Base-by-base conservation (phyloP, 37 sponge, comb jelly and placozoan species). In the Ianthella basta region DNA sequence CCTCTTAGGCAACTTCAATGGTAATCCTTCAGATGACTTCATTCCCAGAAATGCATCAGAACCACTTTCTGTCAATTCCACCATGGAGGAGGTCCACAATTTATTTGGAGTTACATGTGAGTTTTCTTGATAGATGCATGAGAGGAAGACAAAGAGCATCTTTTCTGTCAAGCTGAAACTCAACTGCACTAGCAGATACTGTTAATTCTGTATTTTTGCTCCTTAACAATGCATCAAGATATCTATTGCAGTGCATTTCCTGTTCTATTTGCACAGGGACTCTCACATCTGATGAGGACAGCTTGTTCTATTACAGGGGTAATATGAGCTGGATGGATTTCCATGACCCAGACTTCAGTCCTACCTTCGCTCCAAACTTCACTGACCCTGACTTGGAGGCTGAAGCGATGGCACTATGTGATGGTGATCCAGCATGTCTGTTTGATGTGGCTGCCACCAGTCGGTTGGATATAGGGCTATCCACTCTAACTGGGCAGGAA, bases 401-500 rank as follows among this genome's bases (percentile, higher is more conserved):
- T 25, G 20, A 84, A 81, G 87, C 91, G 32, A 86, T 73, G 18
- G 56, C 27, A 13, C 16, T 87, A 16, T 91, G 91, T 84, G 74
- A 59, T 27, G 64, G 72, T 61, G 85, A 87, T 41, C 25, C 23
- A 0, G 83, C 87, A 19, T 91, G 91, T 81, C 70, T 81, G 77
- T 91, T 63, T 87, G 91, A 91, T 59, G 79, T 91, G 53, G 91
- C 91, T 13, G 77, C 87, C 27, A 87, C 87, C 20, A 80, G 84
- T 14, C 55, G 85, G 27, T 56, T 83, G n/a, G 88, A 91, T 4
- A 84, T 91, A 41, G 91, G 91, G 6, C 3, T 72, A 59, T 34
- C 87, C 13, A 91, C 91, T 32, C 24, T 84, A 37, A 15, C 54
- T 30, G 85, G 85, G 32, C 65, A 77, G 15, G 38, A 63, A 34